Base-by-base conservation (phyloP, 2,888 invertebrate species). In the Uloborus plumipes region DNA sequence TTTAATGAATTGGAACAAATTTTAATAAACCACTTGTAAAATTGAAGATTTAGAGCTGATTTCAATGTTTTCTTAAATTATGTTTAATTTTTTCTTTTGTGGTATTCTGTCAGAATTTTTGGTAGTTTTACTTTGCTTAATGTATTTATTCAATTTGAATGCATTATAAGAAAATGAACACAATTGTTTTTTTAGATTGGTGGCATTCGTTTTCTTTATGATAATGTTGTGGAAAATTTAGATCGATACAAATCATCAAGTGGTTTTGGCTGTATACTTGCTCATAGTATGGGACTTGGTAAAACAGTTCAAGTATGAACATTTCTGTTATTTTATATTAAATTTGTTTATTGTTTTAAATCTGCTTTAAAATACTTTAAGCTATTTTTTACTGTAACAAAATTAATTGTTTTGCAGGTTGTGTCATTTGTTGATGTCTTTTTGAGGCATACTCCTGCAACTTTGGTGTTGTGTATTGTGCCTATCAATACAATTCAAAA, bases 221-320 rank as follows among this genome's bases (percentile, higher is more conserved):
- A 99, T 89, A 99, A 99, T 89, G 94, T 99, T 31, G 94, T 99
- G 86, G 99, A 99, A 90, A 97, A 97, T 22, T 92, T 95, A 62
- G 94, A 94, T 84, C 92, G 97, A 86, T 99, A 94, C 89, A 94
- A 94, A 75, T 94, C 92, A 18, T 95, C 95, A 0, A 89, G 90
- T 80, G 98, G 99, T 15, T 98, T 99, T 89, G 99, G 99, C 16
- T 99, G 99, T 89, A 98, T 99, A 87, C 91, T 99, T 72, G 99
- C 99, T 0, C 99, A 99, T 91, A 97, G 97, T 62, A 99, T 99
- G 99, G 99, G 99, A 1, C 91, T 99, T 47, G 99, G 99, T n/a
- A 99, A 99, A 91, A 99, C 99, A 0, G 91, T 99, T 79, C 96
- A 95, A 88, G 89, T 90, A 72, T 16, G 18, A 51, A 62, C 62